Evolutionary conservation across 2,888 invertebrate species (phyloP), one percentile per base, ranked within the genome.

Genomic region (Tinea pellionella): DNA sequence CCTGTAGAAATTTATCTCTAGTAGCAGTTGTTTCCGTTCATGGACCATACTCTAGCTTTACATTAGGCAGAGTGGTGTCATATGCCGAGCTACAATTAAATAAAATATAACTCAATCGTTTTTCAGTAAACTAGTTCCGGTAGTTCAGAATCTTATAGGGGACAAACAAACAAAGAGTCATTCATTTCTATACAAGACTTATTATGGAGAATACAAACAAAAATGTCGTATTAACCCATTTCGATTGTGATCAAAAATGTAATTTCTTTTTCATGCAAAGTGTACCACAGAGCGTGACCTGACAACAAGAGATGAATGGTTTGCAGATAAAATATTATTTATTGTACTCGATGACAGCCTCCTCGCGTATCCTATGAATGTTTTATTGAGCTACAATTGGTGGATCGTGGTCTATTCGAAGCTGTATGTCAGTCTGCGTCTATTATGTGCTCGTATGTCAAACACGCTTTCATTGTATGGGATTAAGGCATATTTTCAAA

Each of bases 301-400:
- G 61, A 62, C 61, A 61, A 51, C 47, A 24, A 9, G 53, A 61
- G 62, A 67, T 63, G 65, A 61, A 65, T 59, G 60, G 64, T 61
- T 62, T 61, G 63, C 63, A 67, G 67, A 69, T 68, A 67, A 68
- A 67, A 64, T 63, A 66, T 68, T 67, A 69, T 69, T 69, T 69
- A 69, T 65, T 62, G 62, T 63, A 57, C 53, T 24, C 63, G 63
- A 58, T 64, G 68, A 67, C 66, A 64, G 64, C 41, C 57, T 57
- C 57, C 57, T 9, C 57, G 55, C 64, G 61, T 60, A 64, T 61
- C 60, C 61, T 62, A 66, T 69, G 66, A 66, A 69, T 70, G 67
- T 67, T 70, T 68, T 69, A 69, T 67, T 61, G 61, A 61, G 62
- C 64, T 63, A 62, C 64, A 62, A 63, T 65, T 57, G 57, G 57